Percentiles rank a stretch among this genome's conserved stretches.
phyloP scores from a whole-genome alignment of 1,140 invertebrate species.

The Batillaria attramentaria region DNA sequence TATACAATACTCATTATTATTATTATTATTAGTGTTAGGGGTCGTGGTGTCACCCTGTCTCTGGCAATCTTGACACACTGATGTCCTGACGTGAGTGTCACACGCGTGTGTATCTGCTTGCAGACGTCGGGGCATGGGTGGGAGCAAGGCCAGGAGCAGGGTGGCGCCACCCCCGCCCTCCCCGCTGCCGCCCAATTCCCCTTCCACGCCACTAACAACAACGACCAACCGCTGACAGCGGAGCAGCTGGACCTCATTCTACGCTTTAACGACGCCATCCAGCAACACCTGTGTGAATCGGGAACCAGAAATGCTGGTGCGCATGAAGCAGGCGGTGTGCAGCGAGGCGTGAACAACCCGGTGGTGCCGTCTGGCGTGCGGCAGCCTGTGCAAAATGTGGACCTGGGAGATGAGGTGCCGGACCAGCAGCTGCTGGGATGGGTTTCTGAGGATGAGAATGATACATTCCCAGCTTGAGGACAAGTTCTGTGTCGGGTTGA shows the following conservation, averaged over 20 bases:
- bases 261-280: constrained; percentile 43
- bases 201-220: not conserved
- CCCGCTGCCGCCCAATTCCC: not conserved
- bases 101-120: constrained; percentile 33
- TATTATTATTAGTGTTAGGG: not conserved
- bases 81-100: constrained; percentile 2
- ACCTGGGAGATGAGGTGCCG: constrained; percentile 25
- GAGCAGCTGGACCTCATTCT: constrained; percentile 37
- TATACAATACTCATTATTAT: too few relatives aligned
- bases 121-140: constrained; percentile 31
- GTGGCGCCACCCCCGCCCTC: constrained; percentile 1
- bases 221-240: constrained; percentile 21
- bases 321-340: too few relatives aligned
- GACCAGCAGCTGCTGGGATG: constrained; percentile 6
- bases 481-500: not conserved
- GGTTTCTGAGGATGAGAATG: constrained; percentile 16
- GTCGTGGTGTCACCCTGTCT: not conserved
- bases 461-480: not conserved
- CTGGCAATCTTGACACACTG: not conserved
- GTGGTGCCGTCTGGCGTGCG: not conserved
- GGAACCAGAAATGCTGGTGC: too few relatives aligned
- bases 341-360: not conserved
- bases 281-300: not conserved
- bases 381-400: constrained; percentile 24
- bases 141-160: constrained; percentile 24